A percentile compares a stretch with the other conserved stretches of the same genome.
These are phyloP conservation scores for Accipiter cooperii DNA, from an alignment of 2,113 vertebrate species.

Conservation along the genomic window DNA sequence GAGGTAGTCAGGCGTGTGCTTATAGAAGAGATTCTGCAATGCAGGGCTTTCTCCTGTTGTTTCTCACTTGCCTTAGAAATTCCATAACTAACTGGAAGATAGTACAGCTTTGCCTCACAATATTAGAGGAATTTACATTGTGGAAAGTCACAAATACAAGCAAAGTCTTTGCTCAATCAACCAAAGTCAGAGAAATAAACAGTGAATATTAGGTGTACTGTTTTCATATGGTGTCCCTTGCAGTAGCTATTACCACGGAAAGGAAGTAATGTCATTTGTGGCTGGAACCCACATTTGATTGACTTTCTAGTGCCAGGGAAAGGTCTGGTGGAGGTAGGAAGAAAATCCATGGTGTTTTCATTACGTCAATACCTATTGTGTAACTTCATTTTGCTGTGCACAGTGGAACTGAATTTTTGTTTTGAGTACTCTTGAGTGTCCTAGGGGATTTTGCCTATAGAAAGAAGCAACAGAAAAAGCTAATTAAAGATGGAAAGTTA, in stretches of 20 bases:
- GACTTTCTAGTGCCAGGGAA: background rate
- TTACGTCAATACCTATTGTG: background rate
- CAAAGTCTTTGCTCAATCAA: background rate
- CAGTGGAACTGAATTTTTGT: background rate
- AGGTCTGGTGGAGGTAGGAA: background rate
- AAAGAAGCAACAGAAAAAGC: background rate
- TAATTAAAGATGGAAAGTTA: background rate
- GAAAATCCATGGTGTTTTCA: background rate
- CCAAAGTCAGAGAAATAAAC: background rate
- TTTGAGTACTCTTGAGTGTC: background rate
- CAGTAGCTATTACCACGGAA: background rate
- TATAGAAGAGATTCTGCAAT: background rate
- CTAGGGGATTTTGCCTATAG: background rate
- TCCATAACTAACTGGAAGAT: background rate
- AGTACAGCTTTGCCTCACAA: background rate
- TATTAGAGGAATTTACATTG: background rate
- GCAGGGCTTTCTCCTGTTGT: background rate
- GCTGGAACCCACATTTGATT: background rate
- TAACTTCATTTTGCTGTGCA: background rate
- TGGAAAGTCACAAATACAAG: background rate
- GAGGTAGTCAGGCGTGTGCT: background rate
- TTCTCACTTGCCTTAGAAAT: background rate
- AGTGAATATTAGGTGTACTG: background rate
- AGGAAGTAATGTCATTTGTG: conserved; percentile 16
- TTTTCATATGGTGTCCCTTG: background rate